Conservation (phyloP, 2,797 vertebrate species). For the Mus minutoides region DNA sequence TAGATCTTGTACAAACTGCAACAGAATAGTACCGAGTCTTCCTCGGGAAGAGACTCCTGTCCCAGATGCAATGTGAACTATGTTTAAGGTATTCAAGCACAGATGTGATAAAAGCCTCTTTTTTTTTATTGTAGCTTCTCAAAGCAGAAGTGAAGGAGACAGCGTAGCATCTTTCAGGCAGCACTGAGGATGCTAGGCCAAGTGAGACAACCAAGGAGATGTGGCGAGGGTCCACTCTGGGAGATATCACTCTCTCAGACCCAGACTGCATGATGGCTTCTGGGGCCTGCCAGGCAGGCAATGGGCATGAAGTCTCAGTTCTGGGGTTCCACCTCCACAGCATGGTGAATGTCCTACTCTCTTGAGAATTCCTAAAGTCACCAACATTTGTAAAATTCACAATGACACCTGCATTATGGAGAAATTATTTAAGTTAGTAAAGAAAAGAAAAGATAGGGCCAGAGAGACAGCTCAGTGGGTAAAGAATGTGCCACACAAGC, state of each 20-base stretch:
- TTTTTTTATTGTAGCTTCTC: not conserved
- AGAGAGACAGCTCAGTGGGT: not conserved
- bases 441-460: not conserved
- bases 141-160: not conserved
- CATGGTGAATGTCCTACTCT: fast-evolving
- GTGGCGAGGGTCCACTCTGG: not conserved
- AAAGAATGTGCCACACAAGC: not conserved
- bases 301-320: not conserved
- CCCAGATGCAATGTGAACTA: not conserved
- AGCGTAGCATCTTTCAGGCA: not conserved
- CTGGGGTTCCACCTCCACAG: not conserved
- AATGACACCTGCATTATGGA: not conserved
- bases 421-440: not conserved
- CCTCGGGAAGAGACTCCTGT: not conserved
- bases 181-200: not conserved
- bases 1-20: fast-evolving
- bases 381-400: not conserved
- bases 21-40: no score
- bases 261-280: not conserved
- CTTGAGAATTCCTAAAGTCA: no score
- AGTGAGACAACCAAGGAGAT: not conserved
- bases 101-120: not conserved
- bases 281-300: not conserved
- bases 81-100: not conserved
- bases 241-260: no score